Evolutionary conservation across 2,113 vertebrate species (phyloP), one percentile per base, ranked within the genome.

Genomic region (Plecturocebus donacophilus): DNA sequence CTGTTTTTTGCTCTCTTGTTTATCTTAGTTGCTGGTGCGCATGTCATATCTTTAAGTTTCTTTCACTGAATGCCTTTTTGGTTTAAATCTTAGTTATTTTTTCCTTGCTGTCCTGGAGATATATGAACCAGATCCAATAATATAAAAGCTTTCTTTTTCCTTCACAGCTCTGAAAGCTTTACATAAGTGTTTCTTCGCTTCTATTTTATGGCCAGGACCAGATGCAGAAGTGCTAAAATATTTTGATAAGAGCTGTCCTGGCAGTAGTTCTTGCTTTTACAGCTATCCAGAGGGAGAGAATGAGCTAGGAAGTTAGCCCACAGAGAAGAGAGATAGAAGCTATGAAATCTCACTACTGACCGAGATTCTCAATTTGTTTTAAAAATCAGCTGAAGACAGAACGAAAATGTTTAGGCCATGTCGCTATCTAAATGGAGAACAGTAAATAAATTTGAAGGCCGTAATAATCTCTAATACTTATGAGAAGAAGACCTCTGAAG

Each of bases 191-290:
- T 97, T 98, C 96, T 97, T 97, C 97, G 75, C 98, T 95, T 98
- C 97, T 97, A 97, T 98, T 97, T 97, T 97, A 97, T 89, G 87
- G 96, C 96, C 96, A 97, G 93, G 93, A 96, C 97, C 98, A 98
- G 98, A 98, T 98, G 98, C 96, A 94, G 84, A 97, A 98, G 97
- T 97, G 98, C 98, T 98, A 98, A 98, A 98, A 98, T 98, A 98
- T 98, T 98, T 97, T 98, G 98, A 98, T 98, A 97, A 97, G 98
- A 93, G 97, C 93, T 94, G 92, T 97, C 97, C 97, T 98, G 97
- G 96, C 96, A 97, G 87, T 38, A 77, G 75, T 94, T 97, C 95
- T 90, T 96, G 93, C 84, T 97, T 97, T 98, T 98, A 97, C 90
- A 97, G 97, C 97, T 96, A 97, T 95, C 94, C 94, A 93, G 81